Conservation (phyloP, 1,140 invertebrate genomes). For the Drosophila pectinifera region DNA sequence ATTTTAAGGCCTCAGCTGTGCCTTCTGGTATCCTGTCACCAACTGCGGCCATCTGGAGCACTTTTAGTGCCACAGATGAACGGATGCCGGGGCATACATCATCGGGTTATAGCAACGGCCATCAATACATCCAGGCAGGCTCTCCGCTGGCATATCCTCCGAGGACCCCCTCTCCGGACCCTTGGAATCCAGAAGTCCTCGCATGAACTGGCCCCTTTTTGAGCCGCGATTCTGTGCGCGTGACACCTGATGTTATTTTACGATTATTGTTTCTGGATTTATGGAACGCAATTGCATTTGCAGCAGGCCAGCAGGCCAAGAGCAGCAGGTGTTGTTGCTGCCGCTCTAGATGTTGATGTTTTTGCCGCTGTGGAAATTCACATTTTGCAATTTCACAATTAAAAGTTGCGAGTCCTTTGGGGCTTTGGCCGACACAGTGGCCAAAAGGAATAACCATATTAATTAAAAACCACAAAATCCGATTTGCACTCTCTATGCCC, state of each 20-base stretch:
- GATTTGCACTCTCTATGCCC: constrained; percentile 27
- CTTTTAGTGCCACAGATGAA: constrained; percentile 26
- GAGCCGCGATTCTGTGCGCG: constrained; percentile 64
- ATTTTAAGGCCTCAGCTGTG: constrained; percentile 5
- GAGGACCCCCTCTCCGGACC: neutral
- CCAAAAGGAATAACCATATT: constrained; percentile 50
- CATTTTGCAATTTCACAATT: constrained; percentile 42
- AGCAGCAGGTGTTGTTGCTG: constrained; percentile 51
- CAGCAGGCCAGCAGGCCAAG: constrained; percentile 19
- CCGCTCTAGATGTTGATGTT: constrained; percentile 18
- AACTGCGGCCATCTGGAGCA: constrained; percentile 26
- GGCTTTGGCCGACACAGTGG: neutral
- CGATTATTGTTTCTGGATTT: constrained; percentile 82
- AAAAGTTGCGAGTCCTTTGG: constrained; percentile 33
- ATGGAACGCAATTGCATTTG: constrained; percentile 79
- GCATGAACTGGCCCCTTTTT: constrained; percentile 30
- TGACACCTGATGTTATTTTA: constrained; percentile 83
- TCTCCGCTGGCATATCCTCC: constrained; percentile 21
- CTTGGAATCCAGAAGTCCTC: constrained; percentile 8
- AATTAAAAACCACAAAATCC: constrained; percentile 64
- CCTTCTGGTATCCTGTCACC: constrained; percentile 16
- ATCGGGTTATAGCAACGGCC: constrained; percentile 24
- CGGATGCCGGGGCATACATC: constrained; percentile 33
- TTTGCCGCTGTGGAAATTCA: constrained; percentile 22
- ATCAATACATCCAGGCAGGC: constrained; percentile 32